Base-by-base conservation (phyloP, 2,113 vertebrate genomes). In the Chlorodrepanis virens region DNA sequence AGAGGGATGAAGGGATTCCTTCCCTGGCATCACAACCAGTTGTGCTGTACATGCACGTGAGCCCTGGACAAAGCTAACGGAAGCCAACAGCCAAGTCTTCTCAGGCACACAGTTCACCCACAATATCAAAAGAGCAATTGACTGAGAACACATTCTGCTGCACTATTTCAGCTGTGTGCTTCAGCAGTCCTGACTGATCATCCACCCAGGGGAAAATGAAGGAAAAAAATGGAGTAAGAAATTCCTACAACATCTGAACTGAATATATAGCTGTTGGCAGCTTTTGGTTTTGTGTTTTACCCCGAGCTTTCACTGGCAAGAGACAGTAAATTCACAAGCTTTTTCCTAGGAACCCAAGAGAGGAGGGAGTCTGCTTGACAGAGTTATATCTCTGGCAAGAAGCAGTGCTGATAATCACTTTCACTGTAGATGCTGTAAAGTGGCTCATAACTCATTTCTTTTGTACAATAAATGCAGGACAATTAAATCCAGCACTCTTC, bases 391-490 rank as follows among this genome's bases (percentile, higher is more conserved):
- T 96, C 97, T 96, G 94, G 97, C 90, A 39, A 96, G 83, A 72
- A 95, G 69, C 88, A 83, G 69, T 14, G 69, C 90, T 94, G 95
- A 97, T 97, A 97, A 96, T 97, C 97, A 96, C 94, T 97, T 97
- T 97, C 97, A 97, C 96, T 97, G 78, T 95, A 96, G 97, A 96
- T 96, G 95, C 84, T 96, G 93, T 95, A 93, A 96, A 97, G 90
- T 94, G 92, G 79, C 81, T 93, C 92, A 90, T 97, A 97, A 97
- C 47, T 97, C 95, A 94, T 94, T 94, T 94, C 94, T 96, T 96
- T 97, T 68, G 76, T 75, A 93, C 89, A 97, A 94, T 96, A 97
- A 97, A 93, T 23, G 60, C 89, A 94, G 90, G 79, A 88, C 97
- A 96, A 97, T 97, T 96, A 96, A 97, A 96, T 96, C 93, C 96